Percentiles rank a stretch among this genome's conserved stretches.
phyloP scores from a whole-genome alignment of 2,888 invertebrate genomes.

The Dilophus febrilis region DNA sequence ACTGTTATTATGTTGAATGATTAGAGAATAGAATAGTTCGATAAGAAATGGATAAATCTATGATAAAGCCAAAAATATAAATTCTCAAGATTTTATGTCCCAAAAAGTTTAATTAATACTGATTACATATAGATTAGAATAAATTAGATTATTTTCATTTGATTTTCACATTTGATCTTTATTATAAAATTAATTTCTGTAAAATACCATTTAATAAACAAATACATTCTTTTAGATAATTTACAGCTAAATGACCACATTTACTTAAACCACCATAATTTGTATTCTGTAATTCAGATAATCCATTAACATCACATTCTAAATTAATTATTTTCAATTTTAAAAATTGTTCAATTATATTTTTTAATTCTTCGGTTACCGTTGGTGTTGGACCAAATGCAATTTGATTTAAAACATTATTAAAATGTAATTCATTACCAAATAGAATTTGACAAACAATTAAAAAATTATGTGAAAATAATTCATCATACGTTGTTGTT shows the following conservation, averaged over 20 bases:
- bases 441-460: slow-evolving; percentile 25
- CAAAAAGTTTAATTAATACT: too few relatives aligned
- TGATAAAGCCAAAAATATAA: too few relatives aligned
- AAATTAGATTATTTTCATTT: too few relatives aligned
- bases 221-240: slow-evolving; percentile 13
- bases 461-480: slow-evolving; percentile 43
- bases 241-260: slow-evolving; percentile 15
- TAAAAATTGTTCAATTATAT: slow-evolving; percentile 16
- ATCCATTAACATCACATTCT: slow-evolving; percentile 13
- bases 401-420: slow-evolving; percentile 25
- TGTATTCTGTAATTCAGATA: slow-evolving; percentile 12
- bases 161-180: too few relatives aligned
- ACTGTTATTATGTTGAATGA: too few relatives aligned
- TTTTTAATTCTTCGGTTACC: slow-evolving; percentile 10
- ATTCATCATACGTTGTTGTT: neutral
- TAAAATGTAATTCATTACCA: slow-evolving; percentile 20
- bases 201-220: slow-evolving; percentile 15
- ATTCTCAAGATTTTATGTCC: too few relatives aligned
- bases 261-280: slow-evolving; percentile 15
- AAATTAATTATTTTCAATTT: slow-evolving; percentile 21
- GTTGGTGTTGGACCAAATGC: slow-evolving; percentile 24
- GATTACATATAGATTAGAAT: too few relatives aligned
- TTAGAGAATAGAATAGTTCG: too few relatives aligned
- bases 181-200: too few relatives aligned
- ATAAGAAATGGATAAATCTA: too few relatives aligned